These are phyloP conservation scores for Zosterops pallidus DNA, from an alignment of 2,113 vertebrate genomes.

Conservation along the genomic window DNA sequence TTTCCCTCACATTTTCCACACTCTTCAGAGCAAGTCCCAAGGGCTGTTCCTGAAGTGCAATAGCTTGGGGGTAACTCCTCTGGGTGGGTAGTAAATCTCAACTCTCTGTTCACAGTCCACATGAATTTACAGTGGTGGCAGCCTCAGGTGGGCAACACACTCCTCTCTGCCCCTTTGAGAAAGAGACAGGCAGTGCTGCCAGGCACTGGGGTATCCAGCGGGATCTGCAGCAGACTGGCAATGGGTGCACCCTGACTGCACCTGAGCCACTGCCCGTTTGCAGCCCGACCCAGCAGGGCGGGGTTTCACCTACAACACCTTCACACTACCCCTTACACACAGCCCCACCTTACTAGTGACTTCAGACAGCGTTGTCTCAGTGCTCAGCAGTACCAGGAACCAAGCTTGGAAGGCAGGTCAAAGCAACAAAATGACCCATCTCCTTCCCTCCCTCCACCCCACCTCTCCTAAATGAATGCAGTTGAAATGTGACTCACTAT, in stretches of 20 bases:
- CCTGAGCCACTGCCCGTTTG: rapidly evolving
- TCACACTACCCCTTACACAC: neutral
- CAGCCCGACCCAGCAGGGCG: neutral
- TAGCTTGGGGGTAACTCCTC: neutral
- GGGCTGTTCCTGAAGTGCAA: neutral
- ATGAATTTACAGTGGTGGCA: neutral
- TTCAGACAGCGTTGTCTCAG: rapidly evolving
- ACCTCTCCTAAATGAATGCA: neutral
- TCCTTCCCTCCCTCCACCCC: neutral
- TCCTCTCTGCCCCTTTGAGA: rapidly evolving
- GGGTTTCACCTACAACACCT: neutral
- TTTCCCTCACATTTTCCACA: neutral
- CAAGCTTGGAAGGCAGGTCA: neutral
- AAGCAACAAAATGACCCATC: neutral
- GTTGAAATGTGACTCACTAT: neutral
- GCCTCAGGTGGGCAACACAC: neutral
- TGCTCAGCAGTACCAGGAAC: neutral
- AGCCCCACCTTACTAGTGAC: rapidly evolving
- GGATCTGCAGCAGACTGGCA: neutral
- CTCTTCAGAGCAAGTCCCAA: neutral
- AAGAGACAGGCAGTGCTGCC: neutral
- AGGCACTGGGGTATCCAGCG: neutral
- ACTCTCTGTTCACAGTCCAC: neutral
- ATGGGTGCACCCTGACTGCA: too few relatives aligned
- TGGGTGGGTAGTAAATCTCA: neutral